Base-by-base conservation (phyloP, 2,113 vertebrate species). In the Diadophis punctatus region DNA sequence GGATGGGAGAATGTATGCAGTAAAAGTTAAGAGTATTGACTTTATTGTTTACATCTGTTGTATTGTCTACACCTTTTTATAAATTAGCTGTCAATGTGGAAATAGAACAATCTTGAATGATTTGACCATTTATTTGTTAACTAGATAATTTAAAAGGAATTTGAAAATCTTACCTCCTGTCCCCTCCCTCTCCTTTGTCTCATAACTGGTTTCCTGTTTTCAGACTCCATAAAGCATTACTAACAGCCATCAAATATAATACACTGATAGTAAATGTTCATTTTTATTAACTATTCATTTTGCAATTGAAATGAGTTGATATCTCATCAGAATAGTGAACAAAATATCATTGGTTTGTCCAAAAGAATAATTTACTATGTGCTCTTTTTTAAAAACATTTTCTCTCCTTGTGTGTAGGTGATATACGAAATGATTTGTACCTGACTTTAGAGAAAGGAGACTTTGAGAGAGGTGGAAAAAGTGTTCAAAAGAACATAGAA, bases 401-500 rank as follows among this genome's bases (percentile, higher is more conserved):
- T 23, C 0, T 1, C 85, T 96, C 87, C 96, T 51, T 95, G 4
- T 3, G 87, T 51, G 23, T 93, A 99, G 99, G 99, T 90, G 99
- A 99, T 92, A 97, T 99, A 93, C 98, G 99, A 53, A 99, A 99
- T 34, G 99, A 99, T 97, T 96, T 99, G 20, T 99, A 99, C 96
- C 97, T 99, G 96, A 99, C 98, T 0, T 95, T 99, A 96, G 99
- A 99, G 95, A 98, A 98, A 94, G 99, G 99, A 0, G 99, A 99
- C 91, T 99, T 99, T 22, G 99, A 99, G 90, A 97, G 99, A 96
- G 99, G 99, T n/a, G 99, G 99, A 48, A 99, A 99, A 93, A 99
- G 99, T 0, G 99, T 99, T 22, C 99, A 99, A 98, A 99, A 99
- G 97, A 99, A 99, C 97, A 99, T 99, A 0, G 99, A 99, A 92